Evolutionary conservation across 2,888 invertebrate genomes (phyloP).

Genomic region (Caenorhabditis uteleia): DNA sequence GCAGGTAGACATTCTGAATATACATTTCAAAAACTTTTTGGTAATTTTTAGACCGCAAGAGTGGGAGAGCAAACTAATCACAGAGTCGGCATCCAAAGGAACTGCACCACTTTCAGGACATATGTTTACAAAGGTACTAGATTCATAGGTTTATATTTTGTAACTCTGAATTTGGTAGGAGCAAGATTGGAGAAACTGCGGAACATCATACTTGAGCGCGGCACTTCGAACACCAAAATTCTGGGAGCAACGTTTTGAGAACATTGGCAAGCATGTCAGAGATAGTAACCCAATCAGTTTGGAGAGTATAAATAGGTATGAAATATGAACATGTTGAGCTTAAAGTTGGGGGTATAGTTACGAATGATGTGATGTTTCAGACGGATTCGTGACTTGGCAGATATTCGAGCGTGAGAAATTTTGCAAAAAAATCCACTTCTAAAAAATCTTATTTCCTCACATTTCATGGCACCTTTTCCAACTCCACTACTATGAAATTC

Average conservation of each 20-base stretch:
- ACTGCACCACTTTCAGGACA: constrained; percentile 65
- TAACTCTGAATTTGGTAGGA: constrained; percentile 34
- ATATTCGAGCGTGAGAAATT: constrained; percentile 32
- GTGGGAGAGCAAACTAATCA: constrained; percentile 65
- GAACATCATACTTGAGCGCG: constrained; percentile 64
- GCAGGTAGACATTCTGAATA: constrained; percentile 41
- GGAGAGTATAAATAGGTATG: constrained; percentile 63
- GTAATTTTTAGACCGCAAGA: constrained; percentile 60
- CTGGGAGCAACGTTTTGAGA: constrained; percentile 68
- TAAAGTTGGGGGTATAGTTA: background rate
- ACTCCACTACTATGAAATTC: background rate
- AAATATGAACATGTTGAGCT: background rate
- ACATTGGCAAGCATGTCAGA: constrained; percentile 64
- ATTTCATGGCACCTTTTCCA: background rate
- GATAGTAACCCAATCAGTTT: constrained; percentile 67
- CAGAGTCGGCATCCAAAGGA: constrained; percentile 60
- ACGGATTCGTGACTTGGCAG: constrained; percentile 37
- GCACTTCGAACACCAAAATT: constrained; percentile 69
- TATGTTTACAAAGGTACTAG: constrained; percentile 61
- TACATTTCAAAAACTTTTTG: background rate
- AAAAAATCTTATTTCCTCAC: background rate
- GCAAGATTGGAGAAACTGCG: constrained; percentile 56
- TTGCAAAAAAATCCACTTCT: constrained; percentile 2
- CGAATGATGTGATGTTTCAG: constrained; percentile 20
- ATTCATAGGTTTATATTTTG: too few relatives aligned